phyloP scores from a whole-genome alignment of 1,140 invertebrate species.

The Apis florea region DNA sequence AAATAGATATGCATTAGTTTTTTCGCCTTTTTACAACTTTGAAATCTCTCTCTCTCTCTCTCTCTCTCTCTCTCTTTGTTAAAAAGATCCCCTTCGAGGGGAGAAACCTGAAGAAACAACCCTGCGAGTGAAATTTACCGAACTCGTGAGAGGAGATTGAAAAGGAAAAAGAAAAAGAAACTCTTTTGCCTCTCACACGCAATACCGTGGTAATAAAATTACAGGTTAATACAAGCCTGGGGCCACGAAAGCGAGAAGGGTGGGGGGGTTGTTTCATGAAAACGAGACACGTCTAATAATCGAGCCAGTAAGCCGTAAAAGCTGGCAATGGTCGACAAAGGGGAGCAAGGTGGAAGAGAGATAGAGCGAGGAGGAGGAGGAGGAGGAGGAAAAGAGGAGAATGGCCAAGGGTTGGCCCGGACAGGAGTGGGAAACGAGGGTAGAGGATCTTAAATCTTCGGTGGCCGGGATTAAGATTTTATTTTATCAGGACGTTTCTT shows the following conservation, averaged over 20 bases:
- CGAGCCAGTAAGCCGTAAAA: slow-evolving; percentile 52
- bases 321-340: slow-evolving; percentile 17
- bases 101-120: too few relatives aligned
- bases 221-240: slow-evolving; percentile 13
- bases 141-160: background rate
- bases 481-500: slow-evolving; percentile 73
- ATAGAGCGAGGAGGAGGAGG: background rate
- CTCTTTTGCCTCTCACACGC: background rate
- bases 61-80: too few relatives aligned
- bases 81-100: too few relatives aligned
- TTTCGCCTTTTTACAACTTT: too few relatives aligned
- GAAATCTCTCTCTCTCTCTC: too few relatives aligned
- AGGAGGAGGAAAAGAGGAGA: slow-evolving; percentile 6
- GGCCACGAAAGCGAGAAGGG: background rate
- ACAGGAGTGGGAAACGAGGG: slow-evolving; percentile 33
- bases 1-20: too few relatives aligned
- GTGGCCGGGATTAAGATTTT: slow-evolving; percentile 74
- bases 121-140: background rate
- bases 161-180: background rate
- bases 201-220: slow-evolving; percentile 20
- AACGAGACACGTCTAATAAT: slow-evolving; percentile 51
- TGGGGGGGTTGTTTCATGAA: slow-evolving; percentile 14
- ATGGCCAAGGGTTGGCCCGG: slow-evolving; percentile 13
- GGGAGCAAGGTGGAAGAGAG: background rate
- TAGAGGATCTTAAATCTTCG: slow-evolving; percentile 70